phyloP scores from a whole-genome alignment of 2,888 invertebrate species.

The Phortica magna region DNA sequence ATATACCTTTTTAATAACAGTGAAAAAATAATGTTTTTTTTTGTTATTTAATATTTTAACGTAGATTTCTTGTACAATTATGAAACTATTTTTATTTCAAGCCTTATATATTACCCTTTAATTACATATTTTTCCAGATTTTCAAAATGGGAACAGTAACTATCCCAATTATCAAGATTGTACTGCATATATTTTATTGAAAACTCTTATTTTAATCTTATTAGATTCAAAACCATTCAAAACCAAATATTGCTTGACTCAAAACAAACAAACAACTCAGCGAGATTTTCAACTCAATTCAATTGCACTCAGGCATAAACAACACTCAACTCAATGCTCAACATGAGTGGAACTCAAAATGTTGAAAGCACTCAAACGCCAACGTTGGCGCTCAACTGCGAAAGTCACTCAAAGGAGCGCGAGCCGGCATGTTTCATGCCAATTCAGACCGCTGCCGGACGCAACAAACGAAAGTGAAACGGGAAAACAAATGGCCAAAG shows the following conservation, averaged over 20 bases:
- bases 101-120: too few relatives aligned
- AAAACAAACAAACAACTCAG: not conserved
- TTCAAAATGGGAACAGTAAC: too few relatives aligned
- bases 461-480: slow-evolving; percentile 1
- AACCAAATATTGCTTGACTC: not conserved
- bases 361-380: not conserved
- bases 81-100: too few relatives aligned
- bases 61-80: too few relatives aligned
- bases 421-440: not conserved
- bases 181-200: too few relatives aligned
- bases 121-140: too few relatives aligned
- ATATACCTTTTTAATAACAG: too few relatives aligned
- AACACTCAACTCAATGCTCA: not conserved
- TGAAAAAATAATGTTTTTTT: too few relatives aligned
- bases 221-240: too few relatives aligned
- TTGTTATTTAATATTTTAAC: too few relatives aligned
- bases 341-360: not conserved
- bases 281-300: not conserved
- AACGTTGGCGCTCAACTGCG: not conserved
- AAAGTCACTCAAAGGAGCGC: not conserved
- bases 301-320: not conserved
- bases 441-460: not conserved
- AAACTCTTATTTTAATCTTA: too few relatives aligned
- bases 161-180: too few relatives aligned
- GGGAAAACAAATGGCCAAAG: not conserved